Conservation (phyloP, 2,113 vertebrate species). For the Montifringilla adamsi region DNA sequence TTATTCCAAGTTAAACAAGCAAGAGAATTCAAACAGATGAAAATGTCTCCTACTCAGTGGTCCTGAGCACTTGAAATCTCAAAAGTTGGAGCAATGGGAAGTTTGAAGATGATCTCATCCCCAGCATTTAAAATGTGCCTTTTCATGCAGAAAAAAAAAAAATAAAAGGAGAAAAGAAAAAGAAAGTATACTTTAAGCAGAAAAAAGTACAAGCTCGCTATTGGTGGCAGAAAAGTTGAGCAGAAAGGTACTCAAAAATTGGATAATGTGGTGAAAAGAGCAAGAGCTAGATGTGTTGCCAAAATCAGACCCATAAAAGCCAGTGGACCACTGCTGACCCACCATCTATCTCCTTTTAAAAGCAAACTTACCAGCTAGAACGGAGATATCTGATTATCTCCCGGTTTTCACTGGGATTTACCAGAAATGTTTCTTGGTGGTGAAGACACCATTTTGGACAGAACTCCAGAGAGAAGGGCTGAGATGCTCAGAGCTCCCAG, state of each 20-base stretch:
- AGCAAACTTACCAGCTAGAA: background rate
- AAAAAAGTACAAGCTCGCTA: background rate
- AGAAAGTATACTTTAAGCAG: background rate
- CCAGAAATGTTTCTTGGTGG: background rate
- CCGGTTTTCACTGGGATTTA: background rate
- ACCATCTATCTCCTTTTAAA: background rate
- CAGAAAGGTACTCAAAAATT: background rate
- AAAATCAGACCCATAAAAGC: background rate
- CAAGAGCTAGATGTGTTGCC: background rate
- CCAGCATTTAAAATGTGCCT: background rate
- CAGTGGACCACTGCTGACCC: background rate
- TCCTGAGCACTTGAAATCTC: background rate
- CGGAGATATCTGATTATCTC: background rate
- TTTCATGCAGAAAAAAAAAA: background rate
- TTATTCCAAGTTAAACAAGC: background rate
- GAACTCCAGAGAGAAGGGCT: background rate
- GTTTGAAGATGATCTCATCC: background rate
- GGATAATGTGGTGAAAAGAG: background rate
- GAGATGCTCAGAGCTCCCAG: background rate
- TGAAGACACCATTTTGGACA: background rate
- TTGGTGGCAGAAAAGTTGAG: background rate
- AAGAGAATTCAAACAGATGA: background rate
- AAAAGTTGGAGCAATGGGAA: background rate
- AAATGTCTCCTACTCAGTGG: background rate
- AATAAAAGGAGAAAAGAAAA: background rate